phyloP scores from a whole-genome alignment of 2,888 invertebrate genomes.

The Carterocephalus palaemon region DNA sequence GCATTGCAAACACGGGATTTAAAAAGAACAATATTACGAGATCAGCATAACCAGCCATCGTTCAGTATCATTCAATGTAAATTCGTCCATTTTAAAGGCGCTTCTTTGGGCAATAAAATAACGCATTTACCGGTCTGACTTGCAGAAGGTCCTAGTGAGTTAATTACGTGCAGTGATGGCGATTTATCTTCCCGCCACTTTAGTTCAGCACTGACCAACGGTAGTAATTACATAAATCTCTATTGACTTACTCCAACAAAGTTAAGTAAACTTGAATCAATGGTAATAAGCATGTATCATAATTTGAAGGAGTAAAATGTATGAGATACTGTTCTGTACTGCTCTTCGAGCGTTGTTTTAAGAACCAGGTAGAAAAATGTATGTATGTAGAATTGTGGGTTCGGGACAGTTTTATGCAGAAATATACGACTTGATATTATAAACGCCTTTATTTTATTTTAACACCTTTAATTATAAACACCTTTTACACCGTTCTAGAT shows the following conservation, averaged over 20 bases:
- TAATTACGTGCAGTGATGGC: constrained; percentile 30
- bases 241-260: constrained; percentile 19
- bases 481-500: no score
- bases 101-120: constrained; percentile 32
- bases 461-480: no score
- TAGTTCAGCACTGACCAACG: constrained; percentile 21
- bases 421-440: no score
- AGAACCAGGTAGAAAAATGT: not conserved
- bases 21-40: constrained; percentile 1
- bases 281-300: constrained; percentile 12
- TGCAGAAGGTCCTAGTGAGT: constrained; percentile 23
- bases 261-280: constrained; percentile 20
- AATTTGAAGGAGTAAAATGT: constrained; percentile 16
- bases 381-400: no score
- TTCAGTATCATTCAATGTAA: constrained; percentile 24
- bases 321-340: constrained; percentile 5
- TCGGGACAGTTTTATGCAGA: no score
- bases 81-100: constrained; percentile 25
- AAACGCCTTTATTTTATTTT: no score
- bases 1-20: no score
- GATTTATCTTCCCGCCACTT: constrained; percentile 26
- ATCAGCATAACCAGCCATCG: constrained; percentile 6
- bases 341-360: not conserved
- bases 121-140: constrained; percentile 25
- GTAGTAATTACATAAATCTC: constrained; percentile 25